Evolutionary conservation across 2,797 vertebrate species (phyloP).

Genomic region (Sebastes melanostomus): DNA sequence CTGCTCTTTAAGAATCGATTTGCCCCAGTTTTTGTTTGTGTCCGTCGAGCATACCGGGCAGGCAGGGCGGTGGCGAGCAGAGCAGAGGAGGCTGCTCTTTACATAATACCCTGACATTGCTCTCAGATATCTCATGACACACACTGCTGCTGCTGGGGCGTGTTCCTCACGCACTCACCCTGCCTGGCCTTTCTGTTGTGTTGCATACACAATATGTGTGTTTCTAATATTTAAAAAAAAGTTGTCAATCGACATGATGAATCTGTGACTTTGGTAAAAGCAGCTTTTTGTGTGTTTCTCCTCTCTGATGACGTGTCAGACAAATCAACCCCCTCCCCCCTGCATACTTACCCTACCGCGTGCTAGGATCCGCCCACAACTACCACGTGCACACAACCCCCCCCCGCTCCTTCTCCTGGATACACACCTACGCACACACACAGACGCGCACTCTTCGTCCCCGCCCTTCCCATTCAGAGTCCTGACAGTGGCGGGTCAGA

Average conservation of each 20-base stretch:
- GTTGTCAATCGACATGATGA: conserved; percentile 3
- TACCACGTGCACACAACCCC: conserved; percentile 80
- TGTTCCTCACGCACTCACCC: conserved; percentile 47
- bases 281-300: conserved; percentile 49
- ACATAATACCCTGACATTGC: conserved; percentile 89
- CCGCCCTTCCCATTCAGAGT: conserved; percentile 63
- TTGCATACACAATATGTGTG: background rate
- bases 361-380: conserved; percentile 72
- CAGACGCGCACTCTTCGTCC: conserved; percentile 21
- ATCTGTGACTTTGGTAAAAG: background rate
- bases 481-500: conserved; percentile 72
- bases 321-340: conserved; percentile 40
- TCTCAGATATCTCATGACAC: conserved; percentile 83
- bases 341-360: conserved; percentile 75
- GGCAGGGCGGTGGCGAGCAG: conserved; percentile 83
- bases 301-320: conserved; percentile 84
- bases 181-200: background rate
- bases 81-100: conserved; percentile 65
- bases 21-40: conserved; percentile 38
- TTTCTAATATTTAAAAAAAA: background rate
- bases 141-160: conserved; percentile 56
- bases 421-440: conserved; percentile 25
- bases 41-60: conserved; percentile 45
- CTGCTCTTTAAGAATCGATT: conserved; percentile 4
- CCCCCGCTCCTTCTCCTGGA: conserved; percentile 21